Evolutionary conservation across 2,888 invertebrate species (phyloP), one percentile per base, ranked within the genome.

Genomic region (Pseudococcus longispinus): DNA sequence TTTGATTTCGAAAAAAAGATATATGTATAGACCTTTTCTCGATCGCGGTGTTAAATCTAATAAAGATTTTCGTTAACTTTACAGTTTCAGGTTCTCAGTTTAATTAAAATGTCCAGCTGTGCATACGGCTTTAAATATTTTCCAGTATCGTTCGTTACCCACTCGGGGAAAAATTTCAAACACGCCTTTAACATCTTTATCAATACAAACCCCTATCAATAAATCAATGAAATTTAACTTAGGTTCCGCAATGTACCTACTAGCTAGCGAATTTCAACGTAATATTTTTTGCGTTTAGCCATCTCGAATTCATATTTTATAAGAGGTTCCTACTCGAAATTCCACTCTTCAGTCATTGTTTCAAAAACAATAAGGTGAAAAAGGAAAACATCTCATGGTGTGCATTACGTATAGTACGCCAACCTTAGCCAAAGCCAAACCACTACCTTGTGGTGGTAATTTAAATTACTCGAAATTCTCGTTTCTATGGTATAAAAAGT

Each of bases 81-180:
- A 18, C 29, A 60, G 8, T 60, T 29, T 70, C 70, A 29, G 18
- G 70, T 70, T 70, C 18, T 29, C 70, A 70, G 13, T 70, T 70
- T 70, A 70, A 70, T 70, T 70, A 70, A 70, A 70, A 29, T 70
- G 29, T 70, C 70, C 70, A 70, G 70, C 70, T 70, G 70, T 70
- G 70, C 29, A 29, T 65, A 13, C 29, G 29, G 8, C 13, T 29
- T 29, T 26, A 29, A 18, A 9, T 29, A 70, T 29, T 70, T 70
- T 70, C 15, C 18, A 29, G 29, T 18, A 70, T 15, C 70, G 18
- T 70, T 70, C 70, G 70, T 15, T 70, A 70, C 29, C 70, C 29
- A 15, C 18, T 70, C 29, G 60, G 23, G 60, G 60, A 60, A 60
- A 70, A 70, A 29, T 70, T 29, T 70, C 32, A 26, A 29, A 70